These are phyloP conservation scores for Lethenteron camtschaticum DNA, from an alignment of 2,113 vertebrate genomes.

Conservation along the genomic window DNA sequence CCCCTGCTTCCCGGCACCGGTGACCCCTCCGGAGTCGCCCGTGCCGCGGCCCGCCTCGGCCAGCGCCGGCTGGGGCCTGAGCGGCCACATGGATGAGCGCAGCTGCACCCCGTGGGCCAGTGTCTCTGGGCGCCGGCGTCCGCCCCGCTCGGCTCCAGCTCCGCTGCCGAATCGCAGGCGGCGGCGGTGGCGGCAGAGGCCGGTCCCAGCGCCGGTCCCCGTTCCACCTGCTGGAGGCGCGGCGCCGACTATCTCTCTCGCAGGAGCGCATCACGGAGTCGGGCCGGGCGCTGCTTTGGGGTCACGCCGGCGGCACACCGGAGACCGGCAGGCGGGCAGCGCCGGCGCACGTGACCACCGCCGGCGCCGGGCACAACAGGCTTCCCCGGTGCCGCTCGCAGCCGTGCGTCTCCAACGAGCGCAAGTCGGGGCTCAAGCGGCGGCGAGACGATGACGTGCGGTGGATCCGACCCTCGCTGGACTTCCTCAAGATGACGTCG, in stretches of 20 bases:
- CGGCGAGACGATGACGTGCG: slow-evolving; percentile 36
- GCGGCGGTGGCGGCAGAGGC: neutral
- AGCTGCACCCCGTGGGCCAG: neutral
- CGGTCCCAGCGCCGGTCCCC: too few relatives aligned
- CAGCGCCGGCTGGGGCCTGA: slow-evolving; percentile 21
- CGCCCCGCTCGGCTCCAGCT: neutral
- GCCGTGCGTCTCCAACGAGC: slow-evolving; percentile 43
- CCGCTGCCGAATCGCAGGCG: neutral
- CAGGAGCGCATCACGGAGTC: slow-evolving; percentile 44
- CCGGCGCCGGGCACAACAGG: slow-evolving; percentile 3
- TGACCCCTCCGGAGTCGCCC: slow-evolving; percentile 11
- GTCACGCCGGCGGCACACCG: slow-evolving; percentile 18
- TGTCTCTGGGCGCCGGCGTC: neutral
- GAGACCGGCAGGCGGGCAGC: slow-evolving; percentile 21
- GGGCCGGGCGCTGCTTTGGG: slow-evolving; percentile 26
- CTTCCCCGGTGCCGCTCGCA: slow-evolving; percentile 54
- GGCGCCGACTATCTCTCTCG: slow-evolving; percentile 50
- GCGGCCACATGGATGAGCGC: neutral
- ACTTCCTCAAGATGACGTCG: slow-evolving; percentile 43
- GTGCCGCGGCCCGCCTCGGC: slow-evolving; percentile 27
- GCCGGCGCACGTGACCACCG: slow-evolving; percentile 6
- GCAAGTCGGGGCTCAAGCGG: slow-evolving; percentile 41
- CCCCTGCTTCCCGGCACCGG: too few relatives aligned
- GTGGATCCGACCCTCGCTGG: slow-evolving; percentile 31
- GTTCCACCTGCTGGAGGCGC: slow-evolving; percentile 20